Evolutionary conservation across 2,113 vertebrate genomes (phyloP).

Genomic region (Istiophorus platypterus): DNA sequence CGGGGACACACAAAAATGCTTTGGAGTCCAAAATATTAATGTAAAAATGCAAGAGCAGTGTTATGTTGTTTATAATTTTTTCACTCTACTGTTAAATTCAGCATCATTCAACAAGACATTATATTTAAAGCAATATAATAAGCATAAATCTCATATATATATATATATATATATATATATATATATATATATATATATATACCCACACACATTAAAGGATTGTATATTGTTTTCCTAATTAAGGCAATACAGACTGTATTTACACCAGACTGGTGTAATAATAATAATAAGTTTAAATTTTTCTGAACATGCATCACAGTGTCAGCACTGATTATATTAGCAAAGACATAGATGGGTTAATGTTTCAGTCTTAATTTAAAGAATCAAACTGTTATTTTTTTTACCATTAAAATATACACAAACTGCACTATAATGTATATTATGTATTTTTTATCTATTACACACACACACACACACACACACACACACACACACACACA

Average conservation of each 20-base stretch:
- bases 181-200: too few species aligned
- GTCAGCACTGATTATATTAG: not conserved
- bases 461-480: too few species aligned
- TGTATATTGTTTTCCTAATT: not conserved
- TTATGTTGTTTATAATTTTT: not conserved
- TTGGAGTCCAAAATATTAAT: not conserved
- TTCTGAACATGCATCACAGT: not conserved
- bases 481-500: too few species aligned
- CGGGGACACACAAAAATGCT: not conserved
- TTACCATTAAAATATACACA: too few species aligned
- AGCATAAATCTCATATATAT: too few species aligned
- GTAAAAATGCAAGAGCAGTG: not conserved
- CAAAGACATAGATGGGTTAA: not conserved
- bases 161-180: too few species aligned
- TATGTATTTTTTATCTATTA: too few species aligned
- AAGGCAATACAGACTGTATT: not conserved
- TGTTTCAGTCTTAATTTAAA: not conserved
- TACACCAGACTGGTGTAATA: not conserved
- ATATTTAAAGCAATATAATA: constrained; percentile 11
- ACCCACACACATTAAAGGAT: too few species aligned
- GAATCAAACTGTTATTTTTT: not conserved
- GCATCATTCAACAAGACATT: too few species aligned
- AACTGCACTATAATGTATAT: too few species aligned
- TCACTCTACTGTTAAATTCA: not conserved
- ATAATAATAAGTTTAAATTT: too few species aligned